Percentiles rank a stretch among this genome's conserved stretches.
Conservation (phyloP, 2,888 invertebrate genomes). For the Geotrupes spiniger region DNA sequence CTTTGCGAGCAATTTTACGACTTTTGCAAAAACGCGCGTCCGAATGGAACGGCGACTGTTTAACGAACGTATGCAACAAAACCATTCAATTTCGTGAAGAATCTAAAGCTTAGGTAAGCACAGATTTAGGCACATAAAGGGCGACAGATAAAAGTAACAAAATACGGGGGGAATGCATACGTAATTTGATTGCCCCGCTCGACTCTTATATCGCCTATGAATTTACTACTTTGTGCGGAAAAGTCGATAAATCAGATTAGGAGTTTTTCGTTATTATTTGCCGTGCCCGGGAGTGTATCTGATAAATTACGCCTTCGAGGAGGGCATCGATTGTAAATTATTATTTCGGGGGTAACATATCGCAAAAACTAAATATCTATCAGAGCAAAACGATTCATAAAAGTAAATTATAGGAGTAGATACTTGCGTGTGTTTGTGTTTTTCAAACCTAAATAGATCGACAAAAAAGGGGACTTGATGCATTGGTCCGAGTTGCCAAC, state of each 20-base stretch:
- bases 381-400: slow-evolving; percentile 12
- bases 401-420: slow-evolving; percentile 18
- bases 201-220: slow-evolving; percentile 31
- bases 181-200: slow-evolving; percentile 47
- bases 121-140: slow-evolving; percentile 46
- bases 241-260: slow-evolving; percentile 44
- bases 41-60: no score
- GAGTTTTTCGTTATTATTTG: slow-evolving; percentile 30
- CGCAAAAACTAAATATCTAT: slow-evolving; percentile 20
- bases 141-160: slow-evolving; percentile 42
- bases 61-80: not conserved
- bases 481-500: no score
- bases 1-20: not conserved
- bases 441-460: no score
- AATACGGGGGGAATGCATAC: slow-evolving; percentile 47
- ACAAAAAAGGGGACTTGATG: no score
- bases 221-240: slow-evolving; percentile 33
- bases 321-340: slow-evolving; percentile 31
- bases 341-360: slow-evolving; percentile 25
- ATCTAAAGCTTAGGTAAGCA: no score
- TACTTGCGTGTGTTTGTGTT: not conserved
- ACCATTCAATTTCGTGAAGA: not conserved
- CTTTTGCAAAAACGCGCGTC: not conserved
- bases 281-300: slow-evolving; percentile 23
- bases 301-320: slow-evolving; percentile 19